phyloP scores from a whole-genome alignment of 2,797 vertebrate genomes.

The Ispidina picta region DNA sequence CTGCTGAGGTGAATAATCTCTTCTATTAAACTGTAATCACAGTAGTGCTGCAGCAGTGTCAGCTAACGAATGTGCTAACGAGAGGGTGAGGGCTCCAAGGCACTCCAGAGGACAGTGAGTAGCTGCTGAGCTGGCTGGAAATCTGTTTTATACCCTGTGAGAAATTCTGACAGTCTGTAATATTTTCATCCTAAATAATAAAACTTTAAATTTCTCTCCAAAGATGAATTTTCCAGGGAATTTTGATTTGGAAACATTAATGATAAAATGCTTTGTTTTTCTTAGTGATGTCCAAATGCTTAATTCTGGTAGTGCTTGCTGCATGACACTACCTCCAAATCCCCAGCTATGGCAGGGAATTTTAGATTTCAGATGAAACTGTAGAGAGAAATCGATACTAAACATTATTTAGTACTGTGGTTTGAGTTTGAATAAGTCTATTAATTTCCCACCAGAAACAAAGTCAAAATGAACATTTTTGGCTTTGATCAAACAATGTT shows the following conservation, averaged over 20 bases:
- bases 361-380: background rate
- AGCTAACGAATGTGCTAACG: background rate
- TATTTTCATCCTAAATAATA: background rate
- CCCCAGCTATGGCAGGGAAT: background rate
- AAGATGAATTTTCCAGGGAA: background rate
- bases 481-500: background rate
- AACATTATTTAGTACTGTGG: background rate
- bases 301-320: background rate
- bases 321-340: background rate
- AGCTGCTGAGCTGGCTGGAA: background rate
- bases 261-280: background rate
- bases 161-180: background rate
- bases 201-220: background rate
- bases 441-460: background rate
- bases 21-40: background rate
- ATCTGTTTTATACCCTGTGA: background rate
- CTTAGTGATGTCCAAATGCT: background rate
- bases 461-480: background rate
- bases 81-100: background rate
- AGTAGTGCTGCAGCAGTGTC: background rate
- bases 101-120: background rate
- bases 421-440: slow-evolving; percentile 1
- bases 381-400: background rate
- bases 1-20: background rate
- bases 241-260: background rate